These are phyloP conservation scores for Rhinoderma darwinii DNA, from an alignment of 2,113 vertebrate species.

Conservation along the genomic window DNA sequence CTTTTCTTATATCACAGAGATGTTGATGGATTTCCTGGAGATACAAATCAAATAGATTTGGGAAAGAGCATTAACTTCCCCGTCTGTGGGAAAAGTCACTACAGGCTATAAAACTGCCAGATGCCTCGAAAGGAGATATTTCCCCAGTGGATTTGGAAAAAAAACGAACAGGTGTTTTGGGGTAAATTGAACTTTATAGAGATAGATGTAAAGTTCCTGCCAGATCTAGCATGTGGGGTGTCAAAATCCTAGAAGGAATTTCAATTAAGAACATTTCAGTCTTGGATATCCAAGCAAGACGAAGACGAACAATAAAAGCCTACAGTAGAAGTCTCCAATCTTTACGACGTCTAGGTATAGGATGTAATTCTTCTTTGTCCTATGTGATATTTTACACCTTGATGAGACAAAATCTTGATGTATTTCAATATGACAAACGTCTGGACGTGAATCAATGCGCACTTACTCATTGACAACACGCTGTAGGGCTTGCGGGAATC, in stretches of 20 bases:
- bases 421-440: neutral
- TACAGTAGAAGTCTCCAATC: neutral
- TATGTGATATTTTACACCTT: neutral
- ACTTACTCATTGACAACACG: too few relatives aligned
- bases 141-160: conserved; percentile 13
- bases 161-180: conserved; percentile 48
- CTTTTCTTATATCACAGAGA: conserved; percentile 12
- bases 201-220: conserved; percentile 43
- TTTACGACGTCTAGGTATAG: neutral
- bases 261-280: neutral
- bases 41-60: conserved; percentile 55
- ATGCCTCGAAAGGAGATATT: conserved; percentile 48
- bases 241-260: conserved; percentile 33
- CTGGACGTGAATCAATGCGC: neutral
- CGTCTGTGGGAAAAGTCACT: conserved; percentile 38
- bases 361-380: neutral
- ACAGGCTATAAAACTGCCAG: conserved; percentile 51
- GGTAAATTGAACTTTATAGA: conserved; percentile 45
- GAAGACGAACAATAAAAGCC: neutral
- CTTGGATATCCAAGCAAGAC: neutral
- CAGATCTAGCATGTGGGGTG: conserved; percentile 27
- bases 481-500: too few relatives aligned
- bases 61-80: conserved; percentile 41
- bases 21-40: conserved; percentile 50
- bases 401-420: neutral